Evolutionary conservation across 2,888 invertebrate genomes (phyloP), one percentile per base, ranked within the genome.

Genomic region (Timema podura): DNA sequence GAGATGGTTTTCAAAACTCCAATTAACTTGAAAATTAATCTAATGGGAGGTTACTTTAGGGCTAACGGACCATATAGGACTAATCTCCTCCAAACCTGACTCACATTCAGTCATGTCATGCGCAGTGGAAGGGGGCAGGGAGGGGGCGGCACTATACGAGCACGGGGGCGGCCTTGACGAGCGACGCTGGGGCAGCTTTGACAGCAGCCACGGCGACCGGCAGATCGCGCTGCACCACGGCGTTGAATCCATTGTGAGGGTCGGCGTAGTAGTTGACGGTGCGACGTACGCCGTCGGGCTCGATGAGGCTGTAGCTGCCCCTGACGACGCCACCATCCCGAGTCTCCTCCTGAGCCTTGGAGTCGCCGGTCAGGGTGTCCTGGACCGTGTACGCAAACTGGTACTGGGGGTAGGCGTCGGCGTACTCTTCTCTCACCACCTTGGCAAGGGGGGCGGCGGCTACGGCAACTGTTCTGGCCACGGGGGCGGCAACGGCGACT

Each of bases 211-310:
- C 73, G 13, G 73, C 73, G 10, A 74, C 73, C 8, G 76, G 76
- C 15, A 76, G 67, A 66, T 77, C 77, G 64, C 77, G 75, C 71
- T 76, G 76, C 46, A 78, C 78, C 67, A 78, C 77, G 51, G 79
- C 79, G 75, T 79, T 79, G 76, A 79, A 79, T 69, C 79, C 79
- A 75, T 79, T 79, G 74, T 79, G 73, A 51, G 78, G 77, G 74
- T 80, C 80, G 47, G 80, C 79, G 73, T 79, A 79, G 76, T 80
- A 80, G 76, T 78, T 78, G 74, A 80, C 80, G 46, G 78, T 79
- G 51, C 80, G 74, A 47, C 78, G 73, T 72, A 76, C 76, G 68
- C 78, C 77, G 72, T 78, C 78, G 68, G 78, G 78, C 73, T 78
- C 77, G 61, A 78, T 72, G 30, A 78, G 77, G 66, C 77, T 77